Percentiles rank a stretch among this genome's conserved stretches.
Conservation (phyloP, 1,140 invertebrate genomes). For the Popillia japonica region DNA sequence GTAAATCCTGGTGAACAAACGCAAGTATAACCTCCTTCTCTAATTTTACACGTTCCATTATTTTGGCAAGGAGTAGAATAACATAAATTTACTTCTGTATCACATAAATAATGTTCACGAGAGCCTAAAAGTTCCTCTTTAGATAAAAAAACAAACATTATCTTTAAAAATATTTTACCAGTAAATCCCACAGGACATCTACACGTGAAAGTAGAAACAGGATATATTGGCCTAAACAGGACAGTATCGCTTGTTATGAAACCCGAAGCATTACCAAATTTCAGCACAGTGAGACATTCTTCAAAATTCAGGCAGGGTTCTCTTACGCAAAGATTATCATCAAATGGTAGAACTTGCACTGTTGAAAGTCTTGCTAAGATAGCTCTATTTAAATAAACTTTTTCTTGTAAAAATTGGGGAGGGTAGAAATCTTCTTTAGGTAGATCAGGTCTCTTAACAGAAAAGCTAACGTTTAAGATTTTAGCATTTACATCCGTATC, state of each 20-base stretch:
- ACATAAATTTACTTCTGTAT: slow-evolving; percentile 96
- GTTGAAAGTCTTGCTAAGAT: slow-evolving; percentile 87
- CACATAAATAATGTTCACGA: slow-evolving; percentile 91
- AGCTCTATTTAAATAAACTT: slow-evolving; percentile 91
- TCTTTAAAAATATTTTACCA: slow-evolving; percentile 53
- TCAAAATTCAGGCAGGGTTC: slow-evolving; percentile 98
- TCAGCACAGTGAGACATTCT: slow-evolving; percentile 89
- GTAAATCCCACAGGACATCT: slow-evolving; percentile 85
- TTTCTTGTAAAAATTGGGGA: slow-evolving; percentile 89
- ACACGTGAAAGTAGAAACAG: slow-evolving; percentile 94
- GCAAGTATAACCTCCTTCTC: slow-evolving; percentile 94
- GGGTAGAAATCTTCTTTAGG: slow-evolving; percentile 83
- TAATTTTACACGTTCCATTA: slow-evolving; percentile 84
- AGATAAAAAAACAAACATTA: slow-evolving; percentile 31
- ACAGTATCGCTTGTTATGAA: slow-evolving; percentile 93
- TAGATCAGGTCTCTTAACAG: slow-evolving; percentile 80
- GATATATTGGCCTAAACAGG: slow-evolving; percentile 93
- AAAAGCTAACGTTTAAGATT: slow-evolving; percentile 95
- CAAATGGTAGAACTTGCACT: slow-evolving; percentile 92
- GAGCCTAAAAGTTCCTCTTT: slow-evolving; percentile 68
- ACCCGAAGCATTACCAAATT: slow-evolving; percentile 92
- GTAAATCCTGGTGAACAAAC: slow-evolving; percentile 81
- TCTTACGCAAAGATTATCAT: slow-evolving; percentile 94
- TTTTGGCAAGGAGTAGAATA: slow-evolving; percentile 95
- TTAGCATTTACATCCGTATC: slow-evolving; percentile 87